Evolutionary conservation across 2,797 vertebrate genomes (phyloP), one percentile per base, ranked within the genome.

Genomic region (Gallinago solitaria): DNA sequence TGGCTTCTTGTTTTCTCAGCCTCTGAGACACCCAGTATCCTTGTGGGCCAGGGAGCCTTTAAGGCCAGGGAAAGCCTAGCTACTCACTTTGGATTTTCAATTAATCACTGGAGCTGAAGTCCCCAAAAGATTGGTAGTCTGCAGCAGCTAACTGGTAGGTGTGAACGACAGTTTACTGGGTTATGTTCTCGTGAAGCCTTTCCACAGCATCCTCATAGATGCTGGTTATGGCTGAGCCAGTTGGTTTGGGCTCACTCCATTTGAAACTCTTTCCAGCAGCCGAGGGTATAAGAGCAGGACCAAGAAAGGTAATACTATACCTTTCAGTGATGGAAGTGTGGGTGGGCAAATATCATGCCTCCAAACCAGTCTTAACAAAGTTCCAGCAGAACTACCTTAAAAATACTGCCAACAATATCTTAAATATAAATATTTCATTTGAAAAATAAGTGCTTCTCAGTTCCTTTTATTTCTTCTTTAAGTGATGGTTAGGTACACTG

Each of bases 371-470:
- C 47, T 79, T 63, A 63, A 73, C 8, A 83, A 71, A 80, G 27
- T 68, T 70, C 21, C 45, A 80, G 21, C 41, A 64, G 45, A 65
- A 47, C 21, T 59, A 18, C 28, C 6, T 57, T 60, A 69, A 83
- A 75, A 92, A 74, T 51, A 12, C 15, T 50, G 53, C 24, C 4
- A 30, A 68, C 37, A 14, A 12, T 57, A 65, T 32, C 23, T 91
- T 68, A 87, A 91, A 85, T 35, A 56, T 68, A 96, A 95, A 75
- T n/a, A 78, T 50, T 80, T 70, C 0, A 39, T 76, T 91, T 56
- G 1, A 77, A 84, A 89, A 86, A 69, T 17, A 35, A 71, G 9
- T 50, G 10, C 9, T n/a, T 28, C 12, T 78, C 2, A 0, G 3
- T 78, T 68, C 39, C 10, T 80, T 87, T 89, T 37, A 57, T 28